A percentile compares a stretch with the other conserved stretches of the same genome.
Conservation (phyloP, 2,888 invertebrate species). For the Heliconius aoede region DNA sequence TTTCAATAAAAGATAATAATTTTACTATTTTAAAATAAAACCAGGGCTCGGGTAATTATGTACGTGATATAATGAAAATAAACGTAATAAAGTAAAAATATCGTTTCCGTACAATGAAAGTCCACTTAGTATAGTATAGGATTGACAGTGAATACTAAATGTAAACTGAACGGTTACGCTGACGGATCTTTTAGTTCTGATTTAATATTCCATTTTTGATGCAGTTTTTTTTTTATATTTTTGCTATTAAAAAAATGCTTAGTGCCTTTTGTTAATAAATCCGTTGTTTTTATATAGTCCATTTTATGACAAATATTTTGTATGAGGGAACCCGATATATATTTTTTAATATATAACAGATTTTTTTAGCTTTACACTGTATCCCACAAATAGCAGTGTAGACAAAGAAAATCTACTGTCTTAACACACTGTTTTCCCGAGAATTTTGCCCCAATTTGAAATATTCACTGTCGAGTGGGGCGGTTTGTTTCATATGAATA, state of each 20-base stretch:
- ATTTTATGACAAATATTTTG: too few relatives aligned
- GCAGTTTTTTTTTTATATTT: conserved; percentile 12
- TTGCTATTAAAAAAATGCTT: not conserved
- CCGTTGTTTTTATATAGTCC: too few relatives aligned
- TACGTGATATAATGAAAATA: conserved; percentile 27
- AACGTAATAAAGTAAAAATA: conserved; percentile 35
- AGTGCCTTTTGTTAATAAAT: not conserved
- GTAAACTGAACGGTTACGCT: conserved; percentile 36
- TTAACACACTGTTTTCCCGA: not conserved
- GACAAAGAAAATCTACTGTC: not conserved
- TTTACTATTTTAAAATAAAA: not conserved
- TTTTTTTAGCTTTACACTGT: too few relatives aligned
- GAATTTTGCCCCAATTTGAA: not conserved
- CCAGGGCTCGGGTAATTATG: conserved; percentile 8
- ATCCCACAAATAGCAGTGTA: not conserved
- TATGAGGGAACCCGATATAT: too few relatives aligned
- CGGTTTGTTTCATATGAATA: too few relatives aligned
- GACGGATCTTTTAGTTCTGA: conserved; percentile 38
- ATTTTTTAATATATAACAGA: too few relatives aligned
- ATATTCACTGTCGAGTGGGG: not conserved
- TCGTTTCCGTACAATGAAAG: conserved; percentile 29
- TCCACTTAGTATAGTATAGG: conserved; percentile 38
- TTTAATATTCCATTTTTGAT: conserved; percentile 21
- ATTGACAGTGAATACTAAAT: conserved; percentile 37
- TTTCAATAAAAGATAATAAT: not conserved